Conservation (phyloP, 92 coral and sea anemone genomes). For the Scolanthus callimorphus region DNA sequence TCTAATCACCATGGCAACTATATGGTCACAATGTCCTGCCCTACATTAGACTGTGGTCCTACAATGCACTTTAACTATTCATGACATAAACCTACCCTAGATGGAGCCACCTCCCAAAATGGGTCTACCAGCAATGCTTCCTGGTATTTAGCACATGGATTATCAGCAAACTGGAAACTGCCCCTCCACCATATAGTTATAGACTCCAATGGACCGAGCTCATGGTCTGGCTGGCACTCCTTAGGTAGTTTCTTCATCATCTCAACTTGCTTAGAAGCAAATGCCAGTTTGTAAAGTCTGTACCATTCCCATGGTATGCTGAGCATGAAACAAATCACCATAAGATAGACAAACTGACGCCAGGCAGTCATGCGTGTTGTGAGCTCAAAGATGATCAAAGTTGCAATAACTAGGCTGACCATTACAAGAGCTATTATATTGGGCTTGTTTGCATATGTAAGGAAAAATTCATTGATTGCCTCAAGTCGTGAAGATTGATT, state of each 20-base stretch:
- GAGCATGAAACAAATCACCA: slow-evolving; percentile 45
- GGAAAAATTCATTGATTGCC: slow-evolving; percentile 10
- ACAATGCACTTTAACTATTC: too few relatives aligned
- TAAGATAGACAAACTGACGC: slow-evolving; percentile 55
- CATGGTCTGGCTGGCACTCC: slow-evolving; percentile 68
- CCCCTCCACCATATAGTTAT: slow-evolving; percentile 56
- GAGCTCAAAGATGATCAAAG: slow-evolving; percentile 49
- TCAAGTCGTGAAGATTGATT: slow-evolving; percentile 3
- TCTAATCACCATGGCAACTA: too few relatives aligned
- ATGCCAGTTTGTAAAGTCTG: slow-evolving; percentile 72
- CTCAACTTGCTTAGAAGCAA: slow-evolving; percentile 80
- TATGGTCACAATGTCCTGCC: too few relatives aligned
- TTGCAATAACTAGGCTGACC: slow-evolving; percentile 12
- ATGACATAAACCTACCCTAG: slow-evolving; percentile 45
- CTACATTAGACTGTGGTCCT: too few relatives aligned
- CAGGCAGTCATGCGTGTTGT: slow-evolving; percentile 53
- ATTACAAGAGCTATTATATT: slow-evolving; percentile 24
- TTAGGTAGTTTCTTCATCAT: slow-evolving; percentile 58
- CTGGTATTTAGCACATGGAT: slow-evolving; percentile 72
- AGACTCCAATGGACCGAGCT: slow-evolving; percentile 50
- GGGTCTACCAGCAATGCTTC: slow-evolving; percentile 93
- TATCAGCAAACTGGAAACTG: slow-evolving; percentile 52
- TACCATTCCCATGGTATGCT: slow-evolving; percentile 99
- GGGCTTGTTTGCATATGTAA: slow-evolving; percentile 33
- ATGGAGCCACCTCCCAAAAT: slow-evolving; percentile 91